Evolutionary conservation across 2,113 vertebrate genomes (phyloP).

Genomic region (Reinhardtius hippoglossoides): DNA sequence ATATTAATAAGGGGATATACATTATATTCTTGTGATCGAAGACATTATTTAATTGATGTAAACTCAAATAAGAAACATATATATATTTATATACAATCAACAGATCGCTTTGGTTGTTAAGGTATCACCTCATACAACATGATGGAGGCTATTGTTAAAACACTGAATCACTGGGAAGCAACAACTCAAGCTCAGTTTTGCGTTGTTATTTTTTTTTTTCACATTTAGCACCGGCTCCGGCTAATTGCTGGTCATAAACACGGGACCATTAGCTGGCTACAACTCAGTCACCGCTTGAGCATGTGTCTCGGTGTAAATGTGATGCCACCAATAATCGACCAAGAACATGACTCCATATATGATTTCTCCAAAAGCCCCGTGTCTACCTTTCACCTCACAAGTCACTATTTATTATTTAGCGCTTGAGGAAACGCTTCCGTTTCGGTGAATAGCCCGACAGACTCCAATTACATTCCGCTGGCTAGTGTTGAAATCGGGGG

Average conservation of each 20-base stretch:
- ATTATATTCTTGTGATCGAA: background rate
- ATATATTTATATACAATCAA: conserved; percentile 22
- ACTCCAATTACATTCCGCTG: conserved; percentile 52
- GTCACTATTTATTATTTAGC: background rate
- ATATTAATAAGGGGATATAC: background rate
- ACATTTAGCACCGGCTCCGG: conserved; percentile 32
- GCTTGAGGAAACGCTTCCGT: conserved; percentile 40
- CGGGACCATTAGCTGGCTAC: conserved; percentile 44
- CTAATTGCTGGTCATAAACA: conserved; percentile 67
- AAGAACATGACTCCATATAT: background rate
- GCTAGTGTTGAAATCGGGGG: conserved; percentile 48
- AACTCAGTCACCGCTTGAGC: conserved; percentile 29
- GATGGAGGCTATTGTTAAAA: background rate
- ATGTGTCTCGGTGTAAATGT: conserved; percentile 30
- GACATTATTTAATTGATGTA: background rate
- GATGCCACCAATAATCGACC: background rate
- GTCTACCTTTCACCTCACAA: background rate
- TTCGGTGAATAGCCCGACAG: conserved; percentile 40
- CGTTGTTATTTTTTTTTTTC: conserved; percentile 5
- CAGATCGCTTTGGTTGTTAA: conserved; percentile 28
- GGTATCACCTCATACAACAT: background rate
- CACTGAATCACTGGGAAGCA: background rate
- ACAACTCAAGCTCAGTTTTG: background rate
- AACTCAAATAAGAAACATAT: background rate
- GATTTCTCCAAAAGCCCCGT: background rate